Evolutionary conservation across 1,140 invertebrate genomes (phyloP), one percentile per base, ranked within the genome.

Genomic region (Himalopsyche phryganea): DNA sequence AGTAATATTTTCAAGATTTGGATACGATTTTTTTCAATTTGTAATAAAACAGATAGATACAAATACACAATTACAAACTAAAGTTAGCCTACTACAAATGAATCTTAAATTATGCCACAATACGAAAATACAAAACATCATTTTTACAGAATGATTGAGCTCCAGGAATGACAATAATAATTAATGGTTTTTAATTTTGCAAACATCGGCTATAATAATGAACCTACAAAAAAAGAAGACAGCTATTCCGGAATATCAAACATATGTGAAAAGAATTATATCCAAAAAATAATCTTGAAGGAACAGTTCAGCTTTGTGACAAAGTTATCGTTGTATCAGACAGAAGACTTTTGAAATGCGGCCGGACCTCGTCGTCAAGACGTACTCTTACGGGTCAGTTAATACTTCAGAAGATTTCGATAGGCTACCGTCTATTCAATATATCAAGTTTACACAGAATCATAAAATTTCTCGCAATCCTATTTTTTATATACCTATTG

Each of bases 31-130:
- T 54, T 36, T 59, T 45, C 36, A 54, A 42, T 61, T 50, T 53
- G 44, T 58, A 50, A 58, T 54, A 58, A 58, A 63, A 59, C n/a
- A 54, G 58, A 50, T 50, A 52, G 42, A 56, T 63, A 63, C 61
- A 63, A 63, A 54, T 63, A 53, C 54, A 58, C 61, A 59, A 56
- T 35, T 63, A 60, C 61, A 60, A 59, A 55, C 49, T 56, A 51
- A 61, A 55, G 36, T 52, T 58, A 63, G 45, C 41, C 48, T 61
- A 28, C 23, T 28, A 53, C 14, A 56, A 56, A 63, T 56, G 38
- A 54, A 44, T 41, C 36, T 61, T 51, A 56, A 56, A 56, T 55
- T 59, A 63, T 59, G 61, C 61, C 51, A 56, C 48, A 59, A 58
- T 52, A 62, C 55, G 42, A 62, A 44, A 55, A 58, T 51, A 58